Evolutionary conservation across 2,113 vertebrate genomes (phyloP).

Genomic region (Bubo bubo): DNA sequence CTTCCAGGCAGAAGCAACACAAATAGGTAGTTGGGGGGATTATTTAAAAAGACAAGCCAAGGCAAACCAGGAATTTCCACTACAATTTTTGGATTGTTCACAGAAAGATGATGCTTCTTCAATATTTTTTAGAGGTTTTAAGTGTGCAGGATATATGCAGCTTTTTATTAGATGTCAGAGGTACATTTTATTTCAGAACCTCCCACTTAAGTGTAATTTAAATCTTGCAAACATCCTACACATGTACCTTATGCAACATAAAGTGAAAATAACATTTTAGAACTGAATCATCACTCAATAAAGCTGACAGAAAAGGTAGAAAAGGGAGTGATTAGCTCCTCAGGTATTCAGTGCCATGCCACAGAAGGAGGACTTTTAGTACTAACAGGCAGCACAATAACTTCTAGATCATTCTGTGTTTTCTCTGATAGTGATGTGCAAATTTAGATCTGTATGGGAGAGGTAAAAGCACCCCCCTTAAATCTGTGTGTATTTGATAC

Average conservation of each 20-base stretch:
- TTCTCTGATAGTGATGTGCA: background rate
- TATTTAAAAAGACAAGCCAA: background rate
- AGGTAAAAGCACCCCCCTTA: background rate
- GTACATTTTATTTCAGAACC: slow-evolving; percentile 50
- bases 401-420: background rate
- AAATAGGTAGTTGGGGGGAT: background rate
- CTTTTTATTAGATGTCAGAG: slow-evolving; percentile 46
- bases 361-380: background rate
- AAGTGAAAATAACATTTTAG: slow-evolving; percentile 46
- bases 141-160: background rate
- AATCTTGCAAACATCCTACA: slow-evolving; percentile 57
- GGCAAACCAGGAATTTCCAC: background rate
- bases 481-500: background rate
- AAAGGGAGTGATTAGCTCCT: background rate
- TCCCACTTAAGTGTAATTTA: slow-evolving; percentile 61
- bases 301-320: slow-evolving; percentile 14
- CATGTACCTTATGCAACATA: slow-evolving; percentile 38
- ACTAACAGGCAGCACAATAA: background rate
- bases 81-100: background rate
- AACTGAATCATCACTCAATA: slow-evolving; percentile 54
- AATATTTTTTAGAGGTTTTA: background rate
- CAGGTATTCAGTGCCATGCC: background rate
- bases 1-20: background rate
- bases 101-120: background rate
- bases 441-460: background rate